Conservation (phyloP, 2,797 vertebrate species). For the Bufotes viridis region DNA sequence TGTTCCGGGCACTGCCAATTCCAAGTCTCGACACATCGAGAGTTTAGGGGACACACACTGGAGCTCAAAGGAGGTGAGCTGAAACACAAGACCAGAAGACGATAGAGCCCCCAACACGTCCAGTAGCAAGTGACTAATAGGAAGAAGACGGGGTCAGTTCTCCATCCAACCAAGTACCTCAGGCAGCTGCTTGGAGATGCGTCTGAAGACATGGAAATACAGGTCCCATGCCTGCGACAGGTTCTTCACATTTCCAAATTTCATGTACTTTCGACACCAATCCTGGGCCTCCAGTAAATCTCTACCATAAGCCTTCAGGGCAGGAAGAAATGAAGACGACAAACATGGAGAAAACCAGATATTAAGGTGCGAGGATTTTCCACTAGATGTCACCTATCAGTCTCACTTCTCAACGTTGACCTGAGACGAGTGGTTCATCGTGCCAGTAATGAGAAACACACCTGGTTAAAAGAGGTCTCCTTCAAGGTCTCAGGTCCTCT, state of each 20-base stretch:
- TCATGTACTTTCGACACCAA: conserved; percentile 99
- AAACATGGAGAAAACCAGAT: not conserved
- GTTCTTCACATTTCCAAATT: conserved; percentile 97
- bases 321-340: not conserved
- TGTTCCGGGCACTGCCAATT: conserved; percentile 94
- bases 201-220: conserved; percentile 96
- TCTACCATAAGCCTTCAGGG: conserved; percentile 89
- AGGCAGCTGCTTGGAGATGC: conserved; percentile 97
- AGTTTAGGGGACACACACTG: conserved; percentile 98
- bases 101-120: not conserved
- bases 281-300: conserved; percentile 99
- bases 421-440: not conserved
- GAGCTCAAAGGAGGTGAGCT: conserved; percentile 96
- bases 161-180: conserved; percentile 78
- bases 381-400: not conserved
- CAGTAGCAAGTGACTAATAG: not conserved
- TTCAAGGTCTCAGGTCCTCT: conserved; percentile 97
- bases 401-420: not conserved
- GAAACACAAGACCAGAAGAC: conserved; percentile 13
- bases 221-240: conserved; percentile 98
- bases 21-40: conserved; percentile 95
- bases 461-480: conserved; percentile 99
- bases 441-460: conserved; percentile 60
- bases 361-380: not conserved
- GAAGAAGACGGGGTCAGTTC: not conserved